phyloP scores from a whole-genome alignment of 2,113 vertebrate genomes.

The Thryonomys swinderianus region DNA sequence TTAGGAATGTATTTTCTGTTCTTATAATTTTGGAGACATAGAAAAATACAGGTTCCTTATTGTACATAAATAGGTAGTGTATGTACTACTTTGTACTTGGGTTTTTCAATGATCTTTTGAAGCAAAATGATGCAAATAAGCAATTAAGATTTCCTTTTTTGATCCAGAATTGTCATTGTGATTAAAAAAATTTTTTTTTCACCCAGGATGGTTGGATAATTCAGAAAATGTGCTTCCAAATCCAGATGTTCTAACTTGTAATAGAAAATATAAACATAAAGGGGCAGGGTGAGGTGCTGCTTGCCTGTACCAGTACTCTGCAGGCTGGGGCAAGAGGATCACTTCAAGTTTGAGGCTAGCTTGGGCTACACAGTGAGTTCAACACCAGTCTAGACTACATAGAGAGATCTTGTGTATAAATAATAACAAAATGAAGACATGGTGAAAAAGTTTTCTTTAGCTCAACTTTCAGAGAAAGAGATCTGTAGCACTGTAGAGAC shows the following conservation, averaged over 20 bases:
- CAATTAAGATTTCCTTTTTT: slow-evolving; percentile 11
- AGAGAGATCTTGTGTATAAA: not conserved
- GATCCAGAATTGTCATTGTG: not conserved
- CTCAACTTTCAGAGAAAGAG: not conserved
- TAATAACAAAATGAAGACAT: not conserved
- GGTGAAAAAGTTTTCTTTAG: slow-evolving; percentile 16
- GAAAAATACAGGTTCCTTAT: slow-evolving; percentile 17
- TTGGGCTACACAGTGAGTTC: not conserved
- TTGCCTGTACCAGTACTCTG: not conserved
- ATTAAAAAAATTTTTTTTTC: not conserved
- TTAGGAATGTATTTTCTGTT: not conserved
- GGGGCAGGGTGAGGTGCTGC: not conserved
- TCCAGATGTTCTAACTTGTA: not conserved
- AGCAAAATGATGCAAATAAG: slow-evolving; percentile 14
- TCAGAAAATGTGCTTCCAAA: slow-evolving; percentile 33
- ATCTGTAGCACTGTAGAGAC: not conserved
- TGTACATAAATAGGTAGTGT: slow-evolving; percentile 27
- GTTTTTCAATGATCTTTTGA: slow-evolving; percentile 52
- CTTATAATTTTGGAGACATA: not conserved
- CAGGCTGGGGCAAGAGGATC: not conserved
- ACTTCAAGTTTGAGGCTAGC: not conserved
- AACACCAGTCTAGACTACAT: too few species aligned
- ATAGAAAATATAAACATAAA: not conserved
- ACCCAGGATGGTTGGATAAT: not conserved
- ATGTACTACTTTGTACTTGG: not conserved